phyloP scores from a whole-genome alignment of 1,140 invertebrate species.

The Cherax destructor region DNA sequence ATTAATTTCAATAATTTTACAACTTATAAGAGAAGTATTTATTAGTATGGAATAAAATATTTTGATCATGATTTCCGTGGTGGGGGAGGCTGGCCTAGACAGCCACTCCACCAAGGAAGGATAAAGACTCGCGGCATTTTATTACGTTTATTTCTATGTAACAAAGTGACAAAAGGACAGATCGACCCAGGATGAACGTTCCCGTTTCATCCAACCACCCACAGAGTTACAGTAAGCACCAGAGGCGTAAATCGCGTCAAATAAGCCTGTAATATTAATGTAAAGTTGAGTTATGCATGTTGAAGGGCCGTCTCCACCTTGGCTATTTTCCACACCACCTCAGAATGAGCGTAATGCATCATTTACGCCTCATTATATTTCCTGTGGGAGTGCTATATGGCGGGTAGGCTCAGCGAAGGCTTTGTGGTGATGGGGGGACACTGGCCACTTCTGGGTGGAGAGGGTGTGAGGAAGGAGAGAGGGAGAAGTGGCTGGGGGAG shows the following conservation, averaged over 20 bases:
- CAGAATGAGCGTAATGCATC: constrained; percentile 32
- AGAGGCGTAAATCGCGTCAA: not conserved
- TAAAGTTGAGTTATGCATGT: constrained; percentile 2
- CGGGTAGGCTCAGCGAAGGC: too few relatives aligned
- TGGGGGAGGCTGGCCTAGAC: not conserved
- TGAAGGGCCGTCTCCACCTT: constrained; percentile 26
- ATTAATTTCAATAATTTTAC: not conserved
- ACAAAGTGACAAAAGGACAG: not conserved
- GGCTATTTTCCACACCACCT: constrained; percentile 29
- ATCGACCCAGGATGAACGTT: not conserved
- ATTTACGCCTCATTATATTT: not conserved
- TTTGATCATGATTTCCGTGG: not conserved
- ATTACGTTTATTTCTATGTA: not conserved
- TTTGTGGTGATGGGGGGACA: too few relatives aligned
- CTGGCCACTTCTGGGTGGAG: too few relatives aligned
- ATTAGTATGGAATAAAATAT: not conserved
- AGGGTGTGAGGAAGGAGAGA: not conserved
- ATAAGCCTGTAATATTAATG: not conserved
- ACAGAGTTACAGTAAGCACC: constrained; percentile 37
- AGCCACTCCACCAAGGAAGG: not conserved
- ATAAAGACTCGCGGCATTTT: not conserved
- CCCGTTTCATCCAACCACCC: constrained; percentile 25
- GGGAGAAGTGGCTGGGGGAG: not conserved
- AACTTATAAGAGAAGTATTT: not conserved
- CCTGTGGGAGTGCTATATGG: too few relatives aligned